These are phyloP conservation scores for Malacoctenus gilli DNA, from an alignment of 2,797 vertebrate genomes.

Conservation along the genomic window DNA sequence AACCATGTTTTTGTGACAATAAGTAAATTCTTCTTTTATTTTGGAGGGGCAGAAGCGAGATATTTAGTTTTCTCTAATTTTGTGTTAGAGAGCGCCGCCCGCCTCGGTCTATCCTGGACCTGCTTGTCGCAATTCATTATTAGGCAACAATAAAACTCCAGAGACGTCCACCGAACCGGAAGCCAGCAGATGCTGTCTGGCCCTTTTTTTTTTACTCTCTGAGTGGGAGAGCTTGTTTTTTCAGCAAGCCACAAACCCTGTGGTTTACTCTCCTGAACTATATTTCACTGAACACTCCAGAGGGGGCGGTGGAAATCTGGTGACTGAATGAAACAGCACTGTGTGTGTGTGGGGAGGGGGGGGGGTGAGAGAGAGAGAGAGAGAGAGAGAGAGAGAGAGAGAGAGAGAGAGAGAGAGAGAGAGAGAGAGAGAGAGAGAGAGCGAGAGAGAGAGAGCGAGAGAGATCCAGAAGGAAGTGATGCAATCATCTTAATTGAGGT, in stretches of 20 bases:
- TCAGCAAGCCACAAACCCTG: slow-evolving; percentile 77
- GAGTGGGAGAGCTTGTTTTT: slow-evolving; percentile 78
- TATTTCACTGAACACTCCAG: slow-evolving; percentile 65
- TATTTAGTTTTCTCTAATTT: neutral
- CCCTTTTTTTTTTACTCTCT: slow-evolving; percentile 69
- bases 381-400: slow-evolving; percentile 52
- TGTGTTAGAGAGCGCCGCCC: neutral
- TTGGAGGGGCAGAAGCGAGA: no score
- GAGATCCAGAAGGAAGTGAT: slow-evolving; percentile 80
- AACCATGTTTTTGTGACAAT: no score
- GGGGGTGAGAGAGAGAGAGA: slow-evolving; percentile 34
- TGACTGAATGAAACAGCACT: slow-evolving; percentile 58
- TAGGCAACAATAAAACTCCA: neutral
- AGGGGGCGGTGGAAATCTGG: slow-evolving; percentile 65
- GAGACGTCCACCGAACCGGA: slow-evolving; percentile 52
- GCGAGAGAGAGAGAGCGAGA: slow-evolving; percentile 43
- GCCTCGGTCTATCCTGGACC: no score
- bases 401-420: slow-evolving; percentile 54
- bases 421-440: no score
- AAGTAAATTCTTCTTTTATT: no score
- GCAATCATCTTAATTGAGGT: slow-evolving; percentile 62
- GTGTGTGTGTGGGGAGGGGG: slow-evolving; percentile 31
- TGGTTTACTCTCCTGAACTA: slow-evolving; percentile 77
- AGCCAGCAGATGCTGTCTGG: slow-evolving; percentile 61
- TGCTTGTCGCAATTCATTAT: slow-evolving; percentile 1